phyloP scores from a whole-genome alignment of 2,797 vertebrate species.

The Chloroceryle inda region DNA sequence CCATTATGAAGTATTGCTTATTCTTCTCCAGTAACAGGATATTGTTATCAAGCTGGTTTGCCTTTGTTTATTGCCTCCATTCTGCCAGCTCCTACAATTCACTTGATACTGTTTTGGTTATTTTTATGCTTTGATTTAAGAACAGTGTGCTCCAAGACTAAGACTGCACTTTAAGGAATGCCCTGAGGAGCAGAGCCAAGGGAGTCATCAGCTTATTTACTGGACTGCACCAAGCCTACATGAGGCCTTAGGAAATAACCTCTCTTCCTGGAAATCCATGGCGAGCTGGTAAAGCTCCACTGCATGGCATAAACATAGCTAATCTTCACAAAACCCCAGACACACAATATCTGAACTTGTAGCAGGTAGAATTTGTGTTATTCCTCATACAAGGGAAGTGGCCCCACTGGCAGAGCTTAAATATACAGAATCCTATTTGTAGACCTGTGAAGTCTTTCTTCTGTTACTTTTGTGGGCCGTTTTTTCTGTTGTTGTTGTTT shows the following conservation, averaged over 20 bases:
- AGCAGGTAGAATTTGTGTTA: neutral
- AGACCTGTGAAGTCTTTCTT: neutral
- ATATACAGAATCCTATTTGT: neutral
- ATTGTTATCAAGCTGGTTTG: constrained; percentile 12
- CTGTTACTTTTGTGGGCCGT: neutral
- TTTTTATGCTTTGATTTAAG: constrained; percentile 62
- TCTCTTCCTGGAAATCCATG: constrained; percentile 9
- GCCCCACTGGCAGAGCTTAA: neutral
- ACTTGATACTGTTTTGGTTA: constrained; percentile 21
- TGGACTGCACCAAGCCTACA: neutral
- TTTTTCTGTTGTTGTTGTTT: neutral
- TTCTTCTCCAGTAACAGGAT: neutral
- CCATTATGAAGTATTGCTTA: neutral
- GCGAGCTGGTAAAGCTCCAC: neutral
- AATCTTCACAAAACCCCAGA: neutral
- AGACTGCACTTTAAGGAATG: constrained; percentile 14
- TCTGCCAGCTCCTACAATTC: constrained; percentile 24
- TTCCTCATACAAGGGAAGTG: neutral
- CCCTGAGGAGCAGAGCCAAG: neutral
- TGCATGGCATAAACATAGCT: neutral
- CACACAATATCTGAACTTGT: fast-evolving
- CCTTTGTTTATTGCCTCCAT: constrained; percentile 33
- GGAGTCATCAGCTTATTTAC: neutral
- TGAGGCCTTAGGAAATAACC: neutral
- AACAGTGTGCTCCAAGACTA: neutral